Evolutionary conservation across 2,797 vertebrate genomes (phyloP), one percentile per base, ranked within the genome.

Genomic region (Cynodonichthys magdalenae): DNA sequence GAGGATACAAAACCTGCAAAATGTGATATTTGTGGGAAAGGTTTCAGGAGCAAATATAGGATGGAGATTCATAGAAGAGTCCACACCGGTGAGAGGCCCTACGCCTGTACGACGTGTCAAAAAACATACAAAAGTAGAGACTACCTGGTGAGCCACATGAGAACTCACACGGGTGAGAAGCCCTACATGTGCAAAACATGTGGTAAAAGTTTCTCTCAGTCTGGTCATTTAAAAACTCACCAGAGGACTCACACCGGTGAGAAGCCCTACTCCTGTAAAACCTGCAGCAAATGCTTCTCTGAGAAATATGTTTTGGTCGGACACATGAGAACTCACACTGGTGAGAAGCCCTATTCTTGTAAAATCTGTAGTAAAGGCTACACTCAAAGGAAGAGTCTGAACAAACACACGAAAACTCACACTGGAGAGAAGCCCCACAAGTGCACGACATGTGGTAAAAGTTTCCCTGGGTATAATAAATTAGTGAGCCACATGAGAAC

Each of bases 21-120:
- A 5, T 58, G 55, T 19, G 55, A 58, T 15, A 15, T 58, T 18
- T 58, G 55, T 58, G 42, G 55, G 15, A 58, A 58, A 24, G n/a
- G 17, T 5, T 58, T 31, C 3, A 57, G 28, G 17, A 14, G 39
- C 11, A 14, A 31, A 7, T 31, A 58, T 4, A 20, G 20, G 4
- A 14, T 58, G 24, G 15, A 29, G 24, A 12, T 6, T 2, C 55
- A 58, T 3, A 17, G 27, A 11, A 46, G 36, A 5, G 18, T 17
- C 53, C 53, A 42, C 53, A 55, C 53, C 1, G 53, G 53, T 9
- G 39, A 42, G 42, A 29, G 24, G 10, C 55, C 41, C 3, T 56
- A 44, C 10, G 24, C 20, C 5, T 56, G 53, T 9, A 27, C 24
- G 6, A 36, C 9, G 6, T 36, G 34, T 36, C 8, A 36, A 10